phyloP scores from a whole-genome alignment of 2,888 invertebrate species.

The Stictocephala bisonia region DNA sequence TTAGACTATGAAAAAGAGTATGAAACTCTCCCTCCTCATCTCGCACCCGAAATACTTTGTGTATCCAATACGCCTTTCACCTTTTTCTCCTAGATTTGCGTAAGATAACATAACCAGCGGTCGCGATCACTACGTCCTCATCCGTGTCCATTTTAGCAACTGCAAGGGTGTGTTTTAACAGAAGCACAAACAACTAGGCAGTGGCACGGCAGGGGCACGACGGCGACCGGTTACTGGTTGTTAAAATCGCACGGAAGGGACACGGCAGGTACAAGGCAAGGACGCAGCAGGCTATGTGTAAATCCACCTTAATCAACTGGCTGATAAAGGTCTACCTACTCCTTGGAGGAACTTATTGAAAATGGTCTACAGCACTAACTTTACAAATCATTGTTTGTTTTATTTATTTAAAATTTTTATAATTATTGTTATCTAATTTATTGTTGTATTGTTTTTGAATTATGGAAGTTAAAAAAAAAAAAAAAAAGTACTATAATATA shows the following conservation, averaged over 20 bases:
- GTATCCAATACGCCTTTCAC: background rate
- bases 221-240: background rate
- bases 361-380: no score
- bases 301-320: background rate
- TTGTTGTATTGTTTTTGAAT: no score
- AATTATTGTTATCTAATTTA: no score
- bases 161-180: background rate
- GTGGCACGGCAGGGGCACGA: background rate
- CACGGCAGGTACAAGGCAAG: background rate
- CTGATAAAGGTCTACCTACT: no score
- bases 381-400: no score
- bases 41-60: background rate
- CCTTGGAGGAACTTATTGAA: no score
- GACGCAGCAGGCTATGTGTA: no score
- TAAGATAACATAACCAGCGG: background rate
- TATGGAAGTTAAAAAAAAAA: no score
- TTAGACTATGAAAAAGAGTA: background rate
- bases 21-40: background rate
- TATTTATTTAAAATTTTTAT: no score
- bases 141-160: constrained; percentile 5
- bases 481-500: no score
- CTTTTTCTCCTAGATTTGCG: background rate
- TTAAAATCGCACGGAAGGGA: background rate
- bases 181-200: background rate
- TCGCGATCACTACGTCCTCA: background rate